These are phyloP conservation scores for Drosophila antonietae DNA, from an alignment of 2,888 invertebrate species.

Conservation along the genomic window DNA sequence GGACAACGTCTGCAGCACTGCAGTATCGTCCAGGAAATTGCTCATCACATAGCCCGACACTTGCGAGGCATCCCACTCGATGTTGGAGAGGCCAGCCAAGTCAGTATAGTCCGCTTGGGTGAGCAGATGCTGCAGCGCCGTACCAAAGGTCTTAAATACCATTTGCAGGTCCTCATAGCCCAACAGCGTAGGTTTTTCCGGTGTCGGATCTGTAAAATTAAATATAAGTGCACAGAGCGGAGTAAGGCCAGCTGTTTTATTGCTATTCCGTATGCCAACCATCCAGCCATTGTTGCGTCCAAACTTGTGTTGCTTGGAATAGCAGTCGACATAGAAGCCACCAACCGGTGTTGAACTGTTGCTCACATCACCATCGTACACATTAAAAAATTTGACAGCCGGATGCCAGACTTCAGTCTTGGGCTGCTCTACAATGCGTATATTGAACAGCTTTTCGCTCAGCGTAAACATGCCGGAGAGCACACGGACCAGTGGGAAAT, in stretches of 20 bases:
- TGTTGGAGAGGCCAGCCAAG: slow-evolving; percentile 92
- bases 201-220: slow-evolving; percentile 89
- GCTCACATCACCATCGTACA: slow-evolving; percentile 87
- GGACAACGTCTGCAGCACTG: slow-evolving; percentile 87
- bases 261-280: slow-evolving; percentile 91
- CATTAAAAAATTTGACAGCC: slow-evolving; percentile 92
- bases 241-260: slow-evolving; percentile 87
- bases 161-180: slow-evolving; percentile 90
- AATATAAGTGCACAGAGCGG: slow-evolving; percentile 94
- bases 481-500: slow-evolving; percentile 93
- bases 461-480: slow-evolving; percentile 91
- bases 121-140: slow-evolving; percentile 93
- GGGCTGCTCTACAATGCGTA: slow-evolving; percentile 89
- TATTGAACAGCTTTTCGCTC: slow-evolving; percentile 91
- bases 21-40: slow-evolving; percentile 90
- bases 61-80: slow-evolving; percentile 97
- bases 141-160: slow-evolving; percentile 94
- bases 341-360: slow-evolving; percentile 86
- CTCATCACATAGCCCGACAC: slow-evolving; percentile 93
- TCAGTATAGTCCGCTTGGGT: slow-evolving; percentile 93
- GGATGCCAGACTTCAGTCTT: slow-evolving; percentile 92
- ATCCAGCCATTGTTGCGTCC: slow-evolving; percentile 90
- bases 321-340: slow-evolving; percentile 95
- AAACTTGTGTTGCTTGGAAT: slow-evolving; percentile 88
- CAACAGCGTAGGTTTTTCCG: slow-evolving; percentile 89